Evolutionary conservation across 2,797 vertebrate species (phyloP), one percentile per base, ranked within the genome.

Genomic region (Lacerta bilineata): DNA sequence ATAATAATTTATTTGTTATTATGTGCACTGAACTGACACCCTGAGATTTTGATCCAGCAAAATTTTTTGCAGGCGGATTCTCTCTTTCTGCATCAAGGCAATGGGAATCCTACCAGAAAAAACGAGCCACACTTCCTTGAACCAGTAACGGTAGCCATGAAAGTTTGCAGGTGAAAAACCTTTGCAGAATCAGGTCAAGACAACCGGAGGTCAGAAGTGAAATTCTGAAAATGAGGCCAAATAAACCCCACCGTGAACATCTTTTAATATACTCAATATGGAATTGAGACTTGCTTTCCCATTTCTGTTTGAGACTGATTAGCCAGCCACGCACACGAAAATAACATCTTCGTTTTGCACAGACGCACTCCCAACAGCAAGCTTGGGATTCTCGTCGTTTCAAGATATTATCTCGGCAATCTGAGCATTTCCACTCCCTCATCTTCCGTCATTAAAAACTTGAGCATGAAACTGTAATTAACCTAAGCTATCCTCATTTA

Each of bases 401-500:
- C 5, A 39, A n/a, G 11, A 79, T 61, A 9, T 46, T 29, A 6
- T 43, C 87, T 29, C 10, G 25, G 76, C 46, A 46, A 13, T 79
- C 75, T 79, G 43, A 11, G 46, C 23, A 11, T 39, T 68, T n/a
- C 61, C 10, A 9, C 61, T 75, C 74, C 55, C 27, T 36, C 33
- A 66, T 17, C 46, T 18, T 3, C 50, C 7, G 43, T 81, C n/a
- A 23, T 77, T 39, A 69, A 59, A 15, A 77, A 61, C 18, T 25
- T 9, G 55, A 74, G 36, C 69, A 72, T 61, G 46, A 88, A 83
- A 39, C 69, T 64, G 71, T 75, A 82, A 87, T 87, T 83, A 83
- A 80, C 74, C 50, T n/a, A 79, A 79, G 75, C 46, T 15, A 27
- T 72, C 46, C 82, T 61, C 33, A 59, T 5, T 83, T 88, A 27